Evolutionary conservation across 2,888 invertebrate genomes (phyloP).

Genomic region (Acrobeloides nanus): DNA sequence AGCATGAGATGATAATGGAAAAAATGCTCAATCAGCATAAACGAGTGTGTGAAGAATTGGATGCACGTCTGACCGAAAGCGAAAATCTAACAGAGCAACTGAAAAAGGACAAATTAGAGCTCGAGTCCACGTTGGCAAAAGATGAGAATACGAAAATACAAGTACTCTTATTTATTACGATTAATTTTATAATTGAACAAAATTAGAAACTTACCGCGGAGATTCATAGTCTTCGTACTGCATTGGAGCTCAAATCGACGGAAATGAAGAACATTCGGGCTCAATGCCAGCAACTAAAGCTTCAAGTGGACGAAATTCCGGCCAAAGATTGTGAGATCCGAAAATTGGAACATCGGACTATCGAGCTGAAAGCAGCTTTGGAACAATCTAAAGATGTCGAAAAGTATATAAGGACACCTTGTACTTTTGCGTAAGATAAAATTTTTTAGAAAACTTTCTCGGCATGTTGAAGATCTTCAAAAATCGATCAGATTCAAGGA

Average conservation of each 20-base stretch:
- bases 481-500: too few relatives aligned
- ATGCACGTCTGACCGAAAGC: constrained; percentile 28
- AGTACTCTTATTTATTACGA: constrained; percentile 9
- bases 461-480: too few relatives aligned
- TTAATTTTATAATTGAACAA: background rate
- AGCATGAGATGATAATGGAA: constrained; percentile 19
- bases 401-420: too few relatives aligned
- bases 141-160: constrained; percentile 32
- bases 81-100: too few relatives aligned
- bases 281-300: constrained; percentile 28
- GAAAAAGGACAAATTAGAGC: constrained; percentile 25
- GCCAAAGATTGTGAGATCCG: constrained; percentile 59
- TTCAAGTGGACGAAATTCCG: constrained; percentile 39
- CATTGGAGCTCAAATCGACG: constrained; percentile 34
- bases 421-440: too few relatives aligned
- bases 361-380: constrained; percentile 73
- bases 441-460: too few relatives aligned
- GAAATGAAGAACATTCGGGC: constrained; percentile 41
- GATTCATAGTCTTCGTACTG: constrained; percentile 33
- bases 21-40: constrained; percentile 6
- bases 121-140: constrained; percentile 31
- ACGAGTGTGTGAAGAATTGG: constrained; percentile 19
- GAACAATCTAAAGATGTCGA: constrained; percentile 68
- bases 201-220: background rate
- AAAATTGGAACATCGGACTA: constrained; percentile 72